phyloP scores from a whole-genome alignment of 2,888 invertebrate genomes.

The Pseudococcus jackbeardsleyi region DNA sequence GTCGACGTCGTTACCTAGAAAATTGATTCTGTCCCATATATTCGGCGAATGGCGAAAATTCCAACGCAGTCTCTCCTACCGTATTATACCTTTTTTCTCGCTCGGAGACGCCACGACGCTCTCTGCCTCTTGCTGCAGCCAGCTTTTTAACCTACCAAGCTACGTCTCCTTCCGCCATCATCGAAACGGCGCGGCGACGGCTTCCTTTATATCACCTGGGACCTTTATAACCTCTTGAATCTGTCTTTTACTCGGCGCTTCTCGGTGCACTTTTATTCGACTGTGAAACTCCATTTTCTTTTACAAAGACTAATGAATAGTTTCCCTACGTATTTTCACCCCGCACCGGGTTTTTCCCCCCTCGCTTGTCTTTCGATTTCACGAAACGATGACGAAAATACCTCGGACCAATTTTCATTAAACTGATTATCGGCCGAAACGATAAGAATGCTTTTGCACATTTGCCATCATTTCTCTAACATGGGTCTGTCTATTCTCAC shows the following conservation, averaged over 20 bases:
- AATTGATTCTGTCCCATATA: conserved; percentile 62
- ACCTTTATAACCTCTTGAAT: conserved; percentile 60
- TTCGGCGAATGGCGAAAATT: conserved; percentile 26
- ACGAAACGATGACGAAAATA: neutral
- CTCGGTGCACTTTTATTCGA: conserved; percentile 54
- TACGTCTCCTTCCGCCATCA: neutral
- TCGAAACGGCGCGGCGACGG: neutral
- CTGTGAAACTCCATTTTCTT: conserved; percentile 58
- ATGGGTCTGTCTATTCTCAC: no score
- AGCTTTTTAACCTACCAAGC: conserved; percentile 17
- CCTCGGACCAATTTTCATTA: neutral
- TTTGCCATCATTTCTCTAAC: no score
- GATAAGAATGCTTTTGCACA: no score
- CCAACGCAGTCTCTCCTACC: conserved; percentile 1
- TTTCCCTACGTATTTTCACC: neutral
- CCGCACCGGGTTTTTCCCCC: neutral
- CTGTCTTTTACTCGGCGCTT: conserved; percentile 46
- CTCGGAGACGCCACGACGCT: neutral
- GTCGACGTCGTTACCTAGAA: conserved; percentile 63
- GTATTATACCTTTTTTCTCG: neutral
- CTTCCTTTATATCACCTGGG: conserved; percentile 61
- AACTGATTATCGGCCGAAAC: conserved; percentile 6
- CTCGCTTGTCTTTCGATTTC: neutral
- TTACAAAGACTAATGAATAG: conserved; percentile 57
- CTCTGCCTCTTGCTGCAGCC: neutral